Percentiles rank a stretch among this genome's conserved stretches.
Evolutionary conservation across 1,140 invertebrate species (phyloP).

Genomic region (Muscidifurax raptorellus): DNA sequence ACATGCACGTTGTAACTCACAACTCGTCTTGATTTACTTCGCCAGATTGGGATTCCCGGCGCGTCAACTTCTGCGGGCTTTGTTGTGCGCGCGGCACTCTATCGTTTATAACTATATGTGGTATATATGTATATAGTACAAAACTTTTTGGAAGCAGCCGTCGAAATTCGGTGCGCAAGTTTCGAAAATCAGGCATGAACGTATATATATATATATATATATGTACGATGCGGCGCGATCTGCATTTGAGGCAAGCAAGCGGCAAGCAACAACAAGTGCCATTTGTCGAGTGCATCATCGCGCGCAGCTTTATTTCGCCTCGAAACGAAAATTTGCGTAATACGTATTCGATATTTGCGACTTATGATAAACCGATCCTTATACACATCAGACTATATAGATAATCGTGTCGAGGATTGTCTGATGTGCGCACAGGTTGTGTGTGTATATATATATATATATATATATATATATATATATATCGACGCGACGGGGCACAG

Average conservation of each 20-base stretch:
- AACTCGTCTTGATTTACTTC: slow-evolving; percentile 47
- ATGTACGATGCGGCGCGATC: no score
- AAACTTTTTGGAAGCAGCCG: no score
- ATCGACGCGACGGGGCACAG: no score
- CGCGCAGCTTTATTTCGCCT: neutral
- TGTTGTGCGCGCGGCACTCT: neutral
- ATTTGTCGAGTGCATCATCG: slow-evolving; percentile 20
- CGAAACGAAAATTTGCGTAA: slow-evolving; percentile 26
- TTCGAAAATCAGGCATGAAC: no score
- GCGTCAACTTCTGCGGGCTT: slow-evolving; percentile 20
- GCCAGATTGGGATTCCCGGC: slow-evolving; percentile 21
- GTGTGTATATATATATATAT: no score
- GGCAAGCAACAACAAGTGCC: neutral
- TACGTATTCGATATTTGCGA: slow-evolving; percentile 42
- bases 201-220: no score
- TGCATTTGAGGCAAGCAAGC: no score
- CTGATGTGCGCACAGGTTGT: neutral
- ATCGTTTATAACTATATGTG: slow-evolving; percentile 8
- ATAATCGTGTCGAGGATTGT: slow-evolving; percentile 23
- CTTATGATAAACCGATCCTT: slow-evolving; percentile 46
- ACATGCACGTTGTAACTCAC: slow-evolving; percentile 34
- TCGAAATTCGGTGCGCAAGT: no score
- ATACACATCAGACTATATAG: neutral
- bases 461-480: no score
- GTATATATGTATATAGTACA: no score